Conservation (phyloP, 1,140 invertebrate genomes). For the Drosophila biarmipes region DNA sequence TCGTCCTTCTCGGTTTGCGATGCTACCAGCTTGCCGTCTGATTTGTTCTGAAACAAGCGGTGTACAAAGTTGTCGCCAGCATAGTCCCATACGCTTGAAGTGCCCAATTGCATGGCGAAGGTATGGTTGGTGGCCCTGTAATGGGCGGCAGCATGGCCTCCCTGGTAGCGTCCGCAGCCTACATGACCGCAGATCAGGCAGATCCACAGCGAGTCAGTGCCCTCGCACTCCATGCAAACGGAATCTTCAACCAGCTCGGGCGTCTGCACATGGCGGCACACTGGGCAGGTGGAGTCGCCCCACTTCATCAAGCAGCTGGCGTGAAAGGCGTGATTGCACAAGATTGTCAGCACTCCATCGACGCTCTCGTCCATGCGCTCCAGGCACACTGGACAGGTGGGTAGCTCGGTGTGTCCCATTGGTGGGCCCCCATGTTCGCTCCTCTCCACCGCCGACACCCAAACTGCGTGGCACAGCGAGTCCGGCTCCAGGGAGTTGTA, state of each 20-base stretch:
- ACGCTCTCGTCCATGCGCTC: constrained; percentile 99
- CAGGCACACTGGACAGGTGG: constrained; percentile 94
- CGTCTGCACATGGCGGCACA: constrained; percentile 95
- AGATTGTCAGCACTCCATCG: constrained; percentile 97
- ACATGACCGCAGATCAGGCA: constrained; percentile 99
- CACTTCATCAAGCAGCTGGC: constrained; percentile 97
- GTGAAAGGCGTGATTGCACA: constrained; percentile 99
- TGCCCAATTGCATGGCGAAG: constrained; percentile 97
- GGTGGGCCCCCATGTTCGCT: constrained; percentile 89
- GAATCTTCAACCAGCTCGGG: constrained; percentile 95
- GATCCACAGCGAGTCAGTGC: constrained; percentile 96
- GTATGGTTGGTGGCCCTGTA: constrained; percentile 98
- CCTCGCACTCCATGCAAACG: constrained; percentile 92
- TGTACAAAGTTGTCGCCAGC: constrained; percentile 98
- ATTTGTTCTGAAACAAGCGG: constrained; percentile 97
- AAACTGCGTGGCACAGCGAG: constrained; percentile 95
- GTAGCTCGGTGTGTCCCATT: constrained; percentile 95
- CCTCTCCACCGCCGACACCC: constrained; percentile 96
- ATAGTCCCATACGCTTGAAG: constrained; percentile 96
- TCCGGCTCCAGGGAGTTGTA: constrained; percentile 97
- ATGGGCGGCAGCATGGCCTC: constrained; percentile 92
- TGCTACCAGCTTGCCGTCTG: constrained; percentile 98
- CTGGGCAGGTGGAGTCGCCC: constrained; percentile 95
- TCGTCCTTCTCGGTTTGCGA: constrained; percentile 87
- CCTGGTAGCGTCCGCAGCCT: constrained; percentile 93